Base-by-base conservation (phyloP, 1,140 invertebrate species). In the Spodoptera litura region DNA sequence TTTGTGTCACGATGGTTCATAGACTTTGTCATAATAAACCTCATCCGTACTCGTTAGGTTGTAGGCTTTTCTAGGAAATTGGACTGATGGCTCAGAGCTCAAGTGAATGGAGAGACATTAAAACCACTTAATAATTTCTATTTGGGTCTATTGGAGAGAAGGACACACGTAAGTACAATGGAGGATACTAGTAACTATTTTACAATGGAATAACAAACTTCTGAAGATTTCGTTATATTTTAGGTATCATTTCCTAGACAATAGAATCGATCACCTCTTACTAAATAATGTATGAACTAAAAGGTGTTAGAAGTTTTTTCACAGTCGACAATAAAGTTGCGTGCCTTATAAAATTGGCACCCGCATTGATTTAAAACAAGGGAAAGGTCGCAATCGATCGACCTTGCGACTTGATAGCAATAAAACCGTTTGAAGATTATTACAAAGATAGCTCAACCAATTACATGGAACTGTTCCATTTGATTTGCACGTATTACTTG, bases 1-100 rank as follows among this genome's bases (percentile, higher is more conserved):
- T 85, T 85, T 83, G 83, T 85, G 81, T 83, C 82, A 82, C 78
- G 78, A 75, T 70, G 62, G 38, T 76, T 66, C 61, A 61, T 74
- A 62, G 71, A 71, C 38, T 56, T 78, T 51, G 25, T 74, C 79
- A 78, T 62, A 59, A 78, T 76, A 77, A 80, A 72, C 61, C 74
- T 80, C 72, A 80, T 80, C 61, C 52, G 61, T 49, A 10, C 9
- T 3, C 15, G n/a, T 15, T 44, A 3, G 0, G 2, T 4, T 44
- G 12, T 15, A 20, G 20, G 9, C 9, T 64, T 66, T 68, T 64
- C 4, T 13, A 10, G 38, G 35, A 10, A 44, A 62, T 9, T 4
- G 61, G 13, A 15, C 5, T 38, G 13, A 44, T n/a, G n/a, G 61
- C 3, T 15, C 35, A 44, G n/a, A 15, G 10, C 9, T 44, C 38